phyloP scores from a whole-genome alignment of 2,797 vertebrate species.

The Betta splendens region DNA sequence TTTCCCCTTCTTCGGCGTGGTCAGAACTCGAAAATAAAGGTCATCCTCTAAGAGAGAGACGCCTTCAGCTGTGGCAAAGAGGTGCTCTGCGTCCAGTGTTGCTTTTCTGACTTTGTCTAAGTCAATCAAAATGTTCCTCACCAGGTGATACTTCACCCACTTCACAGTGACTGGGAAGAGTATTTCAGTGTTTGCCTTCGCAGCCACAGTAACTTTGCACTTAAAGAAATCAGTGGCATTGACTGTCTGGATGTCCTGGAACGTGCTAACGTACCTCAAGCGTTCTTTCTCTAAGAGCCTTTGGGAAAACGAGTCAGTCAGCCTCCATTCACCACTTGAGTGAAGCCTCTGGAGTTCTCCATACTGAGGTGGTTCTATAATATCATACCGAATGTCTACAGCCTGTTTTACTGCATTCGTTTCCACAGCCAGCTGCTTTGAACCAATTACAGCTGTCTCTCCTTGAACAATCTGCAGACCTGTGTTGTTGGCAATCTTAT shows the following conservation, averaged over 20 bases:
- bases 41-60: constrained; percentile 79
- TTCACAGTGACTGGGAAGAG: constrained; percentile 83
- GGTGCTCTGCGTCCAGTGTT: constrained; percentile 79
- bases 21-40: constrained; percentile 84
- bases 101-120: constrained; percentile 83
- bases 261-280: constrained; percentile 86
- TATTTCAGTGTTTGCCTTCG: constrained; percentile 80
- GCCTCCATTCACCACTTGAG: constrained; percentile 86
- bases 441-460: constrained; percentile 76
- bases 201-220: constrained; percentile 85
- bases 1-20: constrained; percentile 85
- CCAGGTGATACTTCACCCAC: constrained; percentile 85
- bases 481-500: constrained; percentile 84
- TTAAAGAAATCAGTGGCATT: constrained; percentile 85
- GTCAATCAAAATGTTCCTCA: constrained; percentile 81
- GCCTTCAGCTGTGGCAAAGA: constrained; percentile 78
- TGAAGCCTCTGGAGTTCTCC: constrained; percentile 87
- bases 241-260: constrained; percentile 80
- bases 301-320: constrained; percentile 84
- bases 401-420: constrained; percentile 83
- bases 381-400: constrained; percentile 81
- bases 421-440: constrained; percentile 83
- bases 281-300: constrained; percentile 80
- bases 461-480: constrained; percentile 85
- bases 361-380: constrained; percentile 82